These are phyloP conservation scores for Adelognathus sp. DNA, from an alignment of 2,888 invertebrate genomes.

Conservation along the genomic window DNA sequence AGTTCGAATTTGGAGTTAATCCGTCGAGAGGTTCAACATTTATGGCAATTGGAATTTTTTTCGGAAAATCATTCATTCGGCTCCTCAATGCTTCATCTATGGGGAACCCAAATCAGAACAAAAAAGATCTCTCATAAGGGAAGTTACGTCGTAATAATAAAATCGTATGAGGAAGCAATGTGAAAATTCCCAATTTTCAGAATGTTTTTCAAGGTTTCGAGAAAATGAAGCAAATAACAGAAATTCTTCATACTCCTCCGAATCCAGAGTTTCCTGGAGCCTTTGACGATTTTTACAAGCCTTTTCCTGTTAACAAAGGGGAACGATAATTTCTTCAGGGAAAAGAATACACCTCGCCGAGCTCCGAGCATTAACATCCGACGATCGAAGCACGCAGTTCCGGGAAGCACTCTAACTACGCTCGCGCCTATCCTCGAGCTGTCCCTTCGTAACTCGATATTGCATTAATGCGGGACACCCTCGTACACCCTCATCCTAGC, in stretches of 20 bases:
- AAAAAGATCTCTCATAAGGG: too few species aligned
- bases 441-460: conserved; percentile 69
- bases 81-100: too few species aligned
- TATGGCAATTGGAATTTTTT: too few species aligned
- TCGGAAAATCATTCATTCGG: too few species aligned
- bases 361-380: conserved; percentile 8
- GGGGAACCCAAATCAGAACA: too few species aligned
- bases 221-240: not conserved
- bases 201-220: not conserved
- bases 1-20: too few species aligned
- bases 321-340: not conserved
- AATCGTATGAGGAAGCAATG: too few species aligned
- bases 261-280: not conserved
- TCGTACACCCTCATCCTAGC: conserved; percentile 17
- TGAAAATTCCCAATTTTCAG: too few species aligned
- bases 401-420: conserved; percentile 54
- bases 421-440: conserved; percentile 31
- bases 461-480: conserved; percentile 70
- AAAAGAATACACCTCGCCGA: not conserved
- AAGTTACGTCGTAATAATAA: too few species aligned
- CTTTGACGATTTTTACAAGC: too few species aligned
- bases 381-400: conserved; percentile 30
- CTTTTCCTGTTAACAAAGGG: too few species aligned
- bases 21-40: too few species aligned
- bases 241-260: not conserved